Conservation (phyloP, 92 coral and sea anemone genomes). For the Zoanthus sansibaricus region DNA sequence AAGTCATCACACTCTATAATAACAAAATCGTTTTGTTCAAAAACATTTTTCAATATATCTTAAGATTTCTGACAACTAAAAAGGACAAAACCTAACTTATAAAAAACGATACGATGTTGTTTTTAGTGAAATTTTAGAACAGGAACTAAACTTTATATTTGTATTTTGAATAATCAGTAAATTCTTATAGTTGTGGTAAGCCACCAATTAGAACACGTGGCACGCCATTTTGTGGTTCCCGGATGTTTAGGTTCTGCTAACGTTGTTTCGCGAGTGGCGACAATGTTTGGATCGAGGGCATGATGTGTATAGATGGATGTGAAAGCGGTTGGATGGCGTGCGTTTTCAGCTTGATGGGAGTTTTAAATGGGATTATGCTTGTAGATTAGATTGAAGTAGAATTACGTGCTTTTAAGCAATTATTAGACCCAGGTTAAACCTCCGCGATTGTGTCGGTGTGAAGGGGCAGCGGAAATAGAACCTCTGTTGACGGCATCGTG, state of each 20-base stretch:
- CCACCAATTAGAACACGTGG: constrained; percentile 97
- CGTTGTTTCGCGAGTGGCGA: background rate
- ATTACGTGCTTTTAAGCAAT: constrained; percentile 24
- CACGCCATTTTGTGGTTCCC: constrained; percentile 69
- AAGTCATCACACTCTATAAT: background rate
- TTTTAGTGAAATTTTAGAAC: too few species aligned
- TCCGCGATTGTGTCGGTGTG: constrained; percentile 44
- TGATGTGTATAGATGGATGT: constrained; percentile 43
- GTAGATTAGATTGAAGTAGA: constrained; percentile 2
- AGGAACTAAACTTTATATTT: background rate
- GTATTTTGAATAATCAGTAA: background rate
- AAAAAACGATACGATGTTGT: background rate
- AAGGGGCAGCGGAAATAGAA: constrained; percentile 46
- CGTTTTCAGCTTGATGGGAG: constrained; percentile 34
- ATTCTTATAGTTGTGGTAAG: constrained; percentile 59
- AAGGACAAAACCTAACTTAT: too few species aligned
- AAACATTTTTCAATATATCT: background rate
- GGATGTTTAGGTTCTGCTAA: constrained; percentile 70
- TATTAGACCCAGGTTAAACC: background rate
- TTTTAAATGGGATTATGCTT: constrained; percentile 6
- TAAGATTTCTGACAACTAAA: background rate
- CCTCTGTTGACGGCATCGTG: constrained; percentile 40
- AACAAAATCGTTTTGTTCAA: background rate
- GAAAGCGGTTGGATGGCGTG: constrained; percentile 40
- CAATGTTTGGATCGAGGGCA: constrained; percentile 40